Evolutionary conservation across 1,140 invertebrate species (phyloP).

Genomic region (Uloborus diversus): DNA sequence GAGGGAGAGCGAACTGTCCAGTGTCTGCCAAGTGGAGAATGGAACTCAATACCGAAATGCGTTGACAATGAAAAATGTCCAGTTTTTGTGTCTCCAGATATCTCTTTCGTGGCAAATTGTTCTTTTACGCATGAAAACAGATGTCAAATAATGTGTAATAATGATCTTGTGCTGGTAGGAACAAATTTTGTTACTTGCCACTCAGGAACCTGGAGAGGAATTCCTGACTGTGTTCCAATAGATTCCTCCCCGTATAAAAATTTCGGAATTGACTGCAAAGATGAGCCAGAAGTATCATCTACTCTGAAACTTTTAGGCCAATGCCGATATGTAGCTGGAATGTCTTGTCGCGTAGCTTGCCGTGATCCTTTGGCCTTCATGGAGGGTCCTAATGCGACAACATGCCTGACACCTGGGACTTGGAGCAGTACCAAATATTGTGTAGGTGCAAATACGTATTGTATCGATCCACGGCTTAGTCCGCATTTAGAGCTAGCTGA

Average conservation of each 20-base stretch:
- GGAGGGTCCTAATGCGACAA: background rate
- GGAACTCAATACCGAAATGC: background rate
- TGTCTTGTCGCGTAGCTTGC: background rate
- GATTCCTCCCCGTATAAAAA: background rate
- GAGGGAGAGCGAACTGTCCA: too few species aligned
- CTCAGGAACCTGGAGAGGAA: background rate
- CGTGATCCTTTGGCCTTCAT: background rate
- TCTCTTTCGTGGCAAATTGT: background rate
- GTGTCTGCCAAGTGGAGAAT: too few species aligned
- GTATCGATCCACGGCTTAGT: too few species aligned
- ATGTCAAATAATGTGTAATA: background rate
- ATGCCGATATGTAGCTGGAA: background rate
- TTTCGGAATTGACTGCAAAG: background rate
- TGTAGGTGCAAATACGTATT: background rate
- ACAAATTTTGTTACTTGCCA: background rate
- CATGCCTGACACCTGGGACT: background rate
- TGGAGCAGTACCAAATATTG: background rate
- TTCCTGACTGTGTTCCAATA: background rate
- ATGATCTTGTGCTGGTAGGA: background rate
- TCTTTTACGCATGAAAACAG: background rate
- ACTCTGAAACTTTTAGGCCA: background rate
- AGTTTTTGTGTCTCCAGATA: background rate
- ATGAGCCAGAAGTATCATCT: background rate
- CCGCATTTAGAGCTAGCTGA: too few species aligned
- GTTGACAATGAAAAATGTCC: background rate